Evolutionary conservation across 2,797 vertebrate species (phyloP), one percentile per base, ranked within the genome.

Genomic region (Poeciliopsis presidionis): DNA sequence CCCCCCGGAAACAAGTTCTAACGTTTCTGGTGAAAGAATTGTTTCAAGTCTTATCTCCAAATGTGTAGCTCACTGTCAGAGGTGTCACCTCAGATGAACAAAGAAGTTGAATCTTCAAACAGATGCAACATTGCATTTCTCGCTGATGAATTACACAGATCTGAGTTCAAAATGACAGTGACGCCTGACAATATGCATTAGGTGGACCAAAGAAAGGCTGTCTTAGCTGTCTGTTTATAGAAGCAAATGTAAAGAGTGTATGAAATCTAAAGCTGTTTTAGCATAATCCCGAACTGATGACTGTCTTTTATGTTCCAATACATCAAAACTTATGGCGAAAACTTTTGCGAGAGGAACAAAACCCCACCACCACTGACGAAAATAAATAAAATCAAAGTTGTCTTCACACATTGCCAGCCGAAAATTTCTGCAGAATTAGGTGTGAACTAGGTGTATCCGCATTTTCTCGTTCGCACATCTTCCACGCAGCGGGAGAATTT

Each of bases 31-130:
- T 12, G 78, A 84, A 81, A 33, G 5, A 72, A 80, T 88, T 86
- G 89, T 90, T 88, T 91, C 79, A 87, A 88, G 81, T 81, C 46
- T 90, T 81, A 90, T 90, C 89, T 84, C 45, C 74, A 59, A 77
- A 91, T 9, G n/a, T 33, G 65, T 33, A 39, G 49, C 51, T 46
- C 14, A 33, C 83, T 89, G 86, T 89, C 91, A 91, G 79, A 91
- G 85, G 83, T 82, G 84, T 73, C 51, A 80, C 84, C 82, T 85
- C 85, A 65, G 84, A 89, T 86, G 87, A 89, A 89, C 83, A 88
- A 75, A 89, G 86, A 74, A 78, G 75, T 83, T 76, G 69, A 81
- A 87, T 89, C 88, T 90, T 84, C 81, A 91, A 90, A 88, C 47
- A 18, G 49, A 73, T 2, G 59, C 45, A 75, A 88, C 85, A 72